Evolutionary conservation across 2,888 invertebrate genomes (phyloP).

Genomic region (Drosophila trichaetosa): DNA sequence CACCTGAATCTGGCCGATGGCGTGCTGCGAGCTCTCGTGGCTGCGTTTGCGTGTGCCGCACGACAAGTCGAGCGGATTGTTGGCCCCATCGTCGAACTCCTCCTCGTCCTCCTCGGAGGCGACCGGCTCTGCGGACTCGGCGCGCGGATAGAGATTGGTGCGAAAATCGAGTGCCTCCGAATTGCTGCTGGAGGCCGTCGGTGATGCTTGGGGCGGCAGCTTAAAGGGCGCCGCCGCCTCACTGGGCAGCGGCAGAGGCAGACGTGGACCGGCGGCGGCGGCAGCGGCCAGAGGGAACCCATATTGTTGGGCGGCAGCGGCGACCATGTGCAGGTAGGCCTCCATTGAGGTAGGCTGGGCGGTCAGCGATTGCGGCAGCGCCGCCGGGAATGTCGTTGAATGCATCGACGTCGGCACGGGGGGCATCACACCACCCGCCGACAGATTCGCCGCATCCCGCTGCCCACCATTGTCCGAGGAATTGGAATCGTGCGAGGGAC

Average conservation of each 20-base stretch:
- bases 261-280: slow-evolving; percentile 72
- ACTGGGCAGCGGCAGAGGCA: slow-evolving; percentile 86
- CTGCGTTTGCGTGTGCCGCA: slow-evolving; percentile 91
- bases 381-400: slow-evolving; percentile 82
- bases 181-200: slow-evolving; percentile 86
- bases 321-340: slow-evolving; percentile 90
- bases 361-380: slow-evolving; percentile 86
- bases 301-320: slow-evolving; percentile 90
- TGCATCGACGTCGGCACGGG: slow-evolving; percentile 64
- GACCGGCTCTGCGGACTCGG: slow-evolving; percentile 86
- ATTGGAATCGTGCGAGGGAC: slow-evolving; percentile 91
- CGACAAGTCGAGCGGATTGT: slow-evolving; percentile 92
- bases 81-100: slow-evolving; percentile 87
- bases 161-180: slow-evolving; percentile 92
- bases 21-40: slow-evolving; percentile 58
- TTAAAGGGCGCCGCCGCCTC: slow-evolving; percentile 87
- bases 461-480: slow-evolving; percentile 88
- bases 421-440: slow-evolving; percentile 56
- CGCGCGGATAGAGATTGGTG: slow-evolving; percentile 88
- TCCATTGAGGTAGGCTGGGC: slow-evolving; percentile 92
- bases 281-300: slow-evolving; percentile 88
- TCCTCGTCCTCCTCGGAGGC: slow-evolving; percentile 86
- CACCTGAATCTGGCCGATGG: slow-evolving; percentile 85
- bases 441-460: slow-evolving; percentile 40
- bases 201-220: slow-evolving; percentile 84